phyloP scores from a whole-genome alignment of 2,888 invertebrate species.

The Polyommatus icarus region DNA sequence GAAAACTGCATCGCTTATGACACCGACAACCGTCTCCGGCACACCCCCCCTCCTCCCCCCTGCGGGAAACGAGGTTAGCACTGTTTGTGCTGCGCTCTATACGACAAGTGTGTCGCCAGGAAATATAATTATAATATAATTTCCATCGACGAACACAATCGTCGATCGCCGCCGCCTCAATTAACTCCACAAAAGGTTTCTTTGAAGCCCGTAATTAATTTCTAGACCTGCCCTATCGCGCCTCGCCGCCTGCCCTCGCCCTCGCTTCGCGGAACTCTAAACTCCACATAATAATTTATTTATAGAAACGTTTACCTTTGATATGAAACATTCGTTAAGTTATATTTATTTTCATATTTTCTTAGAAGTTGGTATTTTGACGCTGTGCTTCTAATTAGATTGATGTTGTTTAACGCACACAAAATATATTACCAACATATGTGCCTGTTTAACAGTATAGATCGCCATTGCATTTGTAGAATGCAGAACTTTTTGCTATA shows the following conservation, averaged over 20 bases:
- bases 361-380: not conserved
- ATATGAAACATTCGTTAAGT: not conserved
- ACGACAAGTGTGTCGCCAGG: not conserved
- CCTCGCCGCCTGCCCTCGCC: not conserved
- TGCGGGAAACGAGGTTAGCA: not conserved
- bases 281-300: not conserved
- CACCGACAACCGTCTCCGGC: not conserved
- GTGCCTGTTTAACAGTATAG: not conserved
- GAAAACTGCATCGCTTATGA: conserved; percentile 18
- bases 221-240: conserved; percentile 9
- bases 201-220: conserved; percentile 24
- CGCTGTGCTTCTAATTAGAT: not conserved
- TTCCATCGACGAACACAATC: conserved; percentile 7
- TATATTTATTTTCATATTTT: not conserved
- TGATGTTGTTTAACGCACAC: not conserved
- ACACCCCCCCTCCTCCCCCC: not conserved
- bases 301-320: conserved; percentile 18
- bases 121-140: conserved; percentile 2
- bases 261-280: not conserved
- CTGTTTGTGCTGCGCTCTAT: not conserved
- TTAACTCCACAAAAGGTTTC: conserved; percentile 23
- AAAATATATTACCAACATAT: not conserved
- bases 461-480: not conserved
- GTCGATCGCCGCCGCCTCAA: not conserved
- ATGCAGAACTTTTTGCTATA: not conserved